A percentile compares a stretch with the other conserved stretches of the same genome.
Evolutionary conservation across 1,140 invertebrate species (phyloP).

Genomic region (Drosophila repletoides): DNA sequence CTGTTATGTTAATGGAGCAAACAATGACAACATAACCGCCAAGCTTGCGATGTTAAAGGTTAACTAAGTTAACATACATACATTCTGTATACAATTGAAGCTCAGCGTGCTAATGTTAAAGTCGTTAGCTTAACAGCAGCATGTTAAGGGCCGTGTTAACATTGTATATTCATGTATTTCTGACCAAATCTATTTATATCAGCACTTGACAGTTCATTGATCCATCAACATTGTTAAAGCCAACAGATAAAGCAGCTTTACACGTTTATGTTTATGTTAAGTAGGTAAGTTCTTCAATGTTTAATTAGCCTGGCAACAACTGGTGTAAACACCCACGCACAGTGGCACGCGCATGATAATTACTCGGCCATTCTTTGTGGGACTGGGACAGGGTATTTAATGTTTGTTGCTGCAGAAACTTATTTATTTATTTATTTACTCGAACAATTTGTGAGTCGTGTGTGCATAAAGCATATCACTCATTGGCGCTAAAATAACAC

Average conservation of each 20-base stretch:
- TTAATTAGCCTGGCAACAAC: background rate
- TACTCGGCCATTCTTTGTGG: slow-evolving; percentile 8
- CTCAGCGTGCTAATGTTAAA: too few species aligned
- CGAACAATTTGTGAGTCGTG: slow-evolving; percentile 21
- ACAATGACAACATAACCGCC: too few species aligned
- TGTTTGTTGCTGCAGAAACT: slow-evolving; percentile 43
- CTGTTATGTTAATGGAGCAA: too few species aligned
- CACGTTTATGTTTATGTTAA: slow-evolving; percentile 29
- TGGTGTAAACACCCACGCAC: background rate
- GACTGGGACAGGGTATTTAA: background rate
- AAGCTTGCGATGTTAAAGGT: too few species aligned
- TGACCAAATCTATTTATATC: background rate
- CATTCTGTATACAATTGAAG: too few species aligned
- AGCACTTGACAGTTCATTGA: slow-evolving; percentile 27
- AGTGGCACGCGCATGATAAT: slow-evolving; percentile 25
- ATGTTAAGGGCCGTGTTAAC: too few species aligned
- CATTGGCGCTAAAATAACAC: slow-evolving; percentile 62
- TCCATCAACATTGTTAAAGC: background rate
- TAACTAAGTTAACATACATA: too few species aligned
- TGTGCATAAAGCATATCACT: slow-evolving; percentile 60
- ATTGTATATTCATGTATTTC: too few species aligned
- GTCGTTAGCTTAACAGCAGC: too few species aligned
- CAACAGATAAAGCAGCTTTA: background rate
- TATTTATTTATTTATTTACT: slow-evolving; percentile 62
- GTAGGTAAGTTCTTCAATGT: background rate